Evolutionary conservation across 2,888 invertebrate genomes (phyloP).

Genomic region (Schizotus pectinicornis): DNA sequence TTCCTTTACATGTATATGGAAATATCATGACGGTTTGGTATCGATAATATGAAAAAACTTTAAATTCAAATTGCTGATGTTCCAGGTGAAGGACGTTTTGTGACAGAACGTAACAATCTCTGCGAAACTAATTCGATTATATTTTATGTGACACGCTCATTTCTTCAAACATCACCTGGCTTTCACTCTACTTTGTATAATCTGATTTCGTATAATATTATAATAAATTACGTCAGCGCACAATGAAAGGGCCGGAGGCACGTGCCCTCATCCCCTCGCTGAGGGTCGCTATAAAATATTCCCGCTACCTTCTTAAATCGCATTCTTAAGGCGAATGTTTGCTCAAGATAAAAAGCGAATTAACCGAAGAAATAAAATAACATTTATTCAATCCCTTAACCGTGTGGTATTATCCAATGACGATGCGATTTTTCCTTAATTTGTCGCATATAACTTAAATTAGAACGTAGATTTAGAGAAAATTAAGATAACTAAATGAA

Average conservation of each 20-base stretch:
- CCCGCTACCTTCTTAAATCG: conserved; percentile 31
- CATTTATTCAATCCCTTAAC: background rate
- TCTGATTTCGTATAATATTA: conserved; percentile 40
- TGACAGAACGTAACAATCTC: background rate
- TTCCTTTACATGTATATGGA: too few relatives aligned
- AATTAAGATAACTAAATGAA: too few relatives aligned
- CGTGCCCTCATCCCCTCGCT: conserved; percentile 34
- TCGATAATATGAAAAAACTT: too few relatives aligned
- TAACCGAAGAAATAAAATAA: conserved; percentile 15
- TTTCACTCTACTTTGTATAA: conserved; percentile 32
- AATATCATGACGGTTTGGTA: too few relatives aligned
- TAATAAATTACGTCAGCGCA: conserved; percentile 39
- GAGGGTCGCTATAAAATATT: conserved; percentile 32
- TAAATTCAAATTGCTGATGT: too few relatives aligned
- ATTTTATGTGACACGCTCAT: conserved; percentile 25
- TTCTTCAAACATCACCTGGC: conserved; percentile 35
- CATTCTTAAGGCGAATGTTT: conserved; percentile 32
- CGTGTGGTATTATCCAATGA: too few relatives aligned
- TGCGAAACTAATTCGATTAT: conserved; percentile 7
- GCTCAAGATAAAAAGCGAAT: conserved; percentile 36
- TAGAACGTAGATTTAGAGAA: too few relatives aligned
- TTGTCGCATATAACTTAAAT: too few relatives aligned
- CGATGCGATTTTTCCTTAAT: too few relatives aligned
- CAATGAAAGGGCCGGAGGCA: conserved; percentile 31
- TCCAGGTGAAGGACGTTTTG: background rate